Percentiles rank a stretch among this genome's conserved stretches.
Evolutionary conservation across 2,888 invertebrate genomes (phyloP).

Genomic region (Erebia palarica): DNA sequence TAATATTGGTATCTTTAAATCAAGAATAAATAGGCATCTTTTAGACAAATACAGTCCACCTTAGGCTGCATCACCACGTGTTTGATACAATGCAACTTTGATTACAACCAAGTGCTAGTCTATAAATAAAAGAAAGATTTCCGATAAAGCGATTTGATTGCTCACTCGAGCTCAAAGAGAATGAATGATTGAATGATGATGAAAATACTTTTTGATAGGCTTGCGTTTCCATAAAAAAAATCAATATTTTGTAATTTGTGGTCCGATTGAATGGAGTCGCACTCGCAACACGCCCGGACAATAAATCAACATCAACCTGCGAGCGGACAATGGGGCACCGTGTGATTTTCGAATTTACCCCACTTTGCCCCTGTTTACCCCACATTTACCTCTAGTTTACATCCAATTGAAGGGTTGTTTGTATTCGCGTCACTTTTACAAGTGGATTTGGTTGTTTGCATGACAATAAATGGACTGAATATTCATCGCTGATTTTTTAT

Average conservation of each 20-base stretch:
- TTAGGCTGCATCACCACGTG: too few species aligned
- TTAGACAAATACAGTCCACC: too few species aligned
- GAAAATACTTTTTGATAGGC: neutral
- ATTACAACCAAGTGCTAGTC: too few species aligned
- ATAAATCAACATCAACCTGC: conserved; percentile 23
- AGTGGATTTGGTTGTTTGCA: conserved; percentile 1
- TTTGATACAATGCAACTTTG: too few species aligned
- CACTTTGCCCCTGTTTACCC: neutral
- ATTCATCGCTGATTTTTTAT: conserved; percentile 17
- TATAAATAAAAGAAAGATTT: too few species aligned
- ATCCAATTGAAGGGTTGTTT: conserved; percentile 15
- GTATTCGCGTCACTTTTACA: conserved; percentile 15
- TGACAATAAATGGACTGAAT: neutral
- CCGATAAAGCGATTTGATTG: too few species aligned
- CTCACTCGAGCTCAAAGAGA: too few species aligned
- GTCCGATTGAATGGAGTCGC: conserved; percentile 1
- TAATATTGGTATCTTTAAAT: too few species aligned
- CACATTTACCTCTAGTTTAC: neutral
- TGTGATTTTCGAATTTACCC: conserved; percentile 18
- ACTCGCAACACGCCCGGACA: conserved; percentile 19
- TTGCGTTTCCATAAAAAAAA: neutral
- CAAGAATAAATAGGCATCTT: too few species aligned
- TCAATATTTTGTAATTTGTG: conserved; percentile 19
- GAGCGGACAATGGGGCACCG: neutral
- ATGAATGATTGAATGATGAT: too few species aligned